Evolutionary conservation across 2,797 vertebrate species (phyloP), one percentile per base, ranked within the genome.

Genomic region (Odontamblyopus rebecca): DNA sequence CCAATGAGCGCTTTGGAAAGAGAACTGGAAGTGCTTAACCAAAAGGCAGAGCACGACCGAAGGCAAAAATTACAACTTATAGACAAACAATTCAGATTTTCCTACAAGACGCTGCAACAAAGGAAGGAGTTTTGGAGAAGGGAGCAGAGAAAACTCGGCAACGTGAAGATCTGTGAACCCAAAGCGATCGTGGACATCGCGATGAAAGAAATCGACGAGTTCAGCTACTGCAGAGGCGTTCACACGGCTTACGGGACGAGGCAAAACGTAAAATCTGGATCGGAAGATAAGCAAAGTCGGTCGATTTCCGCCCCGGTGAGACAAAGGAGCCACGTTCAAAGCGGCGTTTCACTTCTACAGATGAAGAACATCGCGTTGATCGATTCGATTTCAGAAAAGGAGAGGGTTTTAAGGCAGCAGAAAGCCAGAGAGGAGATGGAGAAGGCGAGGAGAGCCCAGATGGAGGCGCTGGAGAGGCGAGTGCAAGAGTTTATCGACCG

Each of bases 301-400:
- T 86, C 87, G 0, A 56, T 48, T 48, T 90, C 92, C 2, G 91
- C 87, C 1, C 80, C 79, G 12, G 75, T 77, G 68, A 86, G 82
- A 68, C 78, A 50, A 67, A 73, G 67, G 61, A 51, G 76, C 5
- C 67, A 73, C 16, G 16, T 84, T 35, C 80, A 66, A 4, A 75
- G 86, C 38, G 60, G 64, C 29, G 12, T 95, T 51, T 95, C 94
- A 0, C 80, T 94, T 54, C 80, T 89, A 80, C 86, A 94, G 83
- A 89, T 95, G 75, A 93, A 89, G 67, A 79, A 89, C 27, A 91
- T 95, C 0, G 91, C 94, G 11, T 68, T 86, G 6, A 94, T 95
- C 9, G 94, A 95, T 84, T 89, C 87, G 27, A 95, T 95, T 72
- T 93, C 90, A 26, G 82, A 90, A 38, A 94, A 91, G 61, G 91